Conservation (phyloP, 2,113 vertebrate genomes). For the Vireo altiloquus region DNA sequence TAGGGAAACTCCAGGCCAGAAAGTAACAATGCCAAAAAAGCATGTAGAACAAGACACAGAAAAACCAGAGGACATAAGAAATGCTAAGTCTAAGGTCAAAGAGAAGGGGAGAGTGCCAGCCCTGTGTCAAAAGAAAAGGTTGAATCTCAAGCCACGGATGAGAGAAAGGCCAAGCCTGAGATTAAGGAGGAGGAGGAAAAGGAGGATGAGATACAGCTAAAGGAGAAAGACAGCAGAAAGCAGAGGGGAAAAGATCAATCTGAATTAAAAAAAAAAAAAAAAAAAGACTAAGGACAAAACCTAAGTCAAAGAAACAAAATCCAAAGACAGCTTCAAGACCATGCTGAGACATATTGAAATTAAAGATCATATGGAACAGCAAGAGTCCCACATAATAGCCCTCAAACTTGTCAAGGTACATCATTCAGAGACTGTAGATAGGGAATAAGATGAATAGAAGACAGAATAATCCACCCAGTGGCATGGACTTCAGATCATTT, state of each 20-base stretch:
- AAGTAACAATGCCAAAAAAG: neutral
- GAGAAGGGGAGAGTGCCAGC: neutral
- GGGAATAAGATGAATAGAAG: neutral
- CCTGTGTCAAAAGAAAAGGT: neutral
- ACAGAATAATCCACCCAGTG: neutral
- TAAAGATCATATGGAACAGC: constrained; percentile 33
- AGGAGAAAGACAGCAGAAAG: neutral
- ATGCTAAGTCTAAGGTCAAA: constrained; percentile 45
- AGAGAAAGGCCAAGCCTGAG: constrained; percentile 17
- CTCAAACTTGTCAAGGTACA: neutral
- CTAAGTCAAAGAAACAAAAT: neutral
- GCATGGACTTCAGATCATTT: neutral
- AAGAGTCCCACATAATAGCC: neutral
- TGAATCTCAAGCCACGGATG: neutral
- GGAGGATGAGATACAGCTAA: neutral
- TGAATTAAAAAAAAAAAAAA: neutral
- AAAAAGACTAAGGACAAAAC: neutral
- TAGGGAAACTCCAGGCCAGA: neutral
- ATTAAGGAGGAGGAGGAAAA: constrained; percentile 48
- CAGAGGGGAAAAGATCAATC: neutral
- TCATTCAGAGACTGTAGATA: neutral
- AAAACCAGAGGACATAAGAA: neutral
- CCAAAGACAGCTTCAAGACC: neutral
- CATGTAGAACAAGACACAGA: neutral
- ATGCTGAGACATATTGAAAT: constrained; percentile 22